A percentile compares a stretch with the other conserved stretches of the same genome.
Evolutionary conservation across 2,113 vertebrate genomes (phyloP).

Genomic region (Orycteropus afer): DNA sequence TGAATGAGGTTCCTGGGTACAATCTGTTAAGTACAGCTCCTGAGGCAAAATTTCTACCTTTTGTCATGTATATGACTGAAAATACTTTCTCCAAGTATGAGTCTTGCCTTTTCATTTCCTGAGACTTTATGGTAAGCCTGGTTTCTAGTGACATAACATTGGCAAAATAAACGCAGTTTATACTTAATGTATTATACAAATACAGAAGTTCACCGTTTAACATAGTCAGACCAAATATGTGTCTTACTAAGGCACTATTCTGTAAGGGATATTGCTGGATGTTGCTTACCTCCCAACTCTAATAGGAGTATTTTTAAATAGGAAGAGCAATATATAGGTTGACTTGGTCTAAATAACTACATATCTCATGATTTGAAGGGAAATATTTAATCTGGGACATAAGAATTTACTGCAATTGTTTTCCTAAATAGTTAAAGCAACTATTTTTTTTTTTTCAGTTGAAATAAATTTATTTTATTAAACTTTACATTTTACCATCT

Average conservation of each 20-base stretch:
- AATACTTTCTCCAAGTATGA: background rate
- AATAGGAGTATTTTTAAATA: background rate
- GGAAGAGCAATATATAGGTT: background rate
- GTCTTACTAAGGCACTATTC: background rate
- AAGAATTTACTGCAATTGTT: background rate
- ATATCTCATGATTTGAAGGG: background rate
- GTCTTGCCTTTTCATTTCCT: background rate
- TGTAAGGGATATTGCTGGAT: too few relatives aligned
- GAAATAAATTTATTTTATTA: too few relatives aligned
- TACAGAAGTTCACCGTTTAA: background rate
- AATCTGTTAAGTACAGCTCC: background rate
- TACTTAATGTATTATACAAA: background rate
- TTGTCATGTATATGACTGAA: background rate
- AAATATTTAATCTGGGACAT: background rate
- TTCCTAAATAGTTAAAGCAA: background rate
- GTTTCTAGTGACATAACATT: background rate
- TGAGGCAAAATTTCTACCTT: background rate
- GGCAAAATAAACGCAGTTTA: background rate
- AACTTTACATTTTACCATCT: too few relatives aligned
- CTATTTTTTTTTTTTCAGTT: background rate
- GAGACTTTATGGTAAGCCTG: background rate
- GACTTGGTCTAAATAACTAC: background rate
- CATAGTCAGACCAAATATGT: background rate
- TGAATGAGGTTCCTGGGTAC: background rate
- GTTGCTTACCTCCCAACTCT: background rate